phyloP scores from a whole-genome alignment of 2,113 vertebrate species.

The Cichladusa arquata region DNA sequence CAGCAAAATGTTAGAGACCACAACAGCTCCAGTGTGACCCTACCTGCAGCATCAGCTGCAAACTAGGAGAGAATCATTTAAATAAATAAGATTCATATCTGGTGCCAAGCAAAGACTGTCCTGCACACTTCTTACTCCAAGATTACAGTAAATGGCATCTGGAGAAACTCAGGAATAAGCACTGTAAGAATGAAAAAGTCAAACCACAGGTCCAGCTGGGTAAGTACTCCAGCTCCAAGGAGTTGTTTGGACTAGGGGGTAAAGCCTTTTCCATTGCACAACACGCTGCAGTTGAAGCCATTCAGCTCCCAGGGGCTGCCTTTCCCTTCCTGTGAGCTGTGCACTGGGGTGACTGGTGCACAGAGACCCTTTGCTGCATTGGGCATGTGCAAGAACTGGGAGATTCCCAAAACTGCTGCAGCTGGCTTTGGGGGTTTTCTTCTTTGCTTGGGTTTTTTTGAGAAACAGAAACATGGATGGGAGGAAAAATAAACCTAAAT shows the following conservation, averaged over 20 bases:
- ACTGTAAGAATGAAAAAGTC: background rate
- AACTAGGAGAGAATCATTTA: background rate
- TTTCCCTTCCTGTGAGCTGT: background rate
- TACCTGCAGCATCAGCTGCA: background rate
- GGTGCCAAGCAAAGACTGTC: background rate
- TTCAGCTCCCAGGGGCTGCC: background rate
- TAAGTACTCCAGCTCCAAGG: rapidly evolving
- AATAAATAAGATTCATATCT: background rate
- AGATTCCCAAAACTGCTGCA: background rate
- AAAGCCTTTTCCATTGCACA: background rate
- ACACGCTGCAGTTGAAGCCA: background rate
- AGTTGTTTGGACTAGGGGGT: background rate
- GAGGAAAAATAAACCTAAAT: background rate
- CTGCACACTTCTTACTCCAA: background rate
- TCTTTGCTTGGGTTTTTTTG: background rate
- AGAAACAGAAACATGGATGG: background rate
- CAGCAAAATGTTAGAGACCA: background rate
- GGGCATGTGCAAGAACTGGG: background rate
- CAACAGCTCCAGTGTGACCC: background rate
- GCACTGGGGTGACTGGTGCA: background rate
- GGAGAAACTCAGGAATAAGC: background rate
- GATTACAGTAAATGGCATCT: background rate
- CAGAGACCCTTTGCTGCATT: background rate
- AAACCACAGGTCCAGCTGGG: background rate
- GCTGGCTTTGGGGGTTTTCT: background rate